Evolutionary conservation across 2,113 vertebrate species (phyloP), one percentile per base, ranked within the genome.

Genomic region (Limnothrissa miodon): DNA sequence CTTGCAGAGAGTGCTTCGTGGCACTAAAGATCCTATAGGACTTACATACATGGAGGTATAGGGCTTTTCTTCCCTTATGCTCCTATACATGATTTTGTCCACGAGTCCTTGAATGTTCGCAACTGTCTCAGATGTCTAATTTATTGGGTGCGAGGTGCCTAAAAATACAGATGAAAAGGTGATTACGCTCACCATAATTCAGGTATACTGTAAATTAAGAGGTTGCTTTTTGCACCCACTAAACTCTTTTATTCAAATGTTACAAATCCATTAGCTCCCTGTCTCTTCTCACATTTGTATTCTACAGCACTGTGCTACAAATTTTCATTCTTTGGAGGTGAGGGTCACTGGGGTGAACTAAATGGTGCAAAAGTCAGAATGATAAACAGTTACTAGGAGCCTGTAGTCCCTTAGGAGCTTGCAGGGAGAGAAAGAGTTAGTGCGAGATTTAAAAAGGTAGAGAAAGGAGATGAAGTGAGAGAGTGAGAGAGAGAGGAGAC

Each of bases 361-460:
- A 36, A 70, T 70, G 62, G 25, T 13, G 25, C 62, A 70, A 13
- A 36, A 29, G 66, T 39, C 70, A 81, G 78, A 45, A 13, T 84
- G 45, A 74, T 80, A 83, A 80, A 74, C 62, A 81, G 23, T 81
- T 5, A 39, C 21, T 39, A 8, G 13, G 56, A 45, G 42, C 44
- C 9, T 45, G 29, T 33, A 70, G 17, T 33, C 15, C 1, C 80
- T 56, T 70, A 78, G 39, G 70, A 36, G 29, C 10, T 74, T 42
- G 6, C 42, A 42, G 42, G 42, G 2, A 42, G 42, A 42, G 42
- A 42, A 42, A 42, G 42, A 42, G 42, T 6, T 4, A 42, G 42
- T 4, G 42, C 2, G 42, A 42, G 42, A 2, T 4, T 4, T 42
- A 42, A 42, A 42, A 6, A 42, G 42, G n/a, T n/a, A 42, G 42